Conservation (phyloP, 2,113 vertebrate genomes). For the Onychostoma macrolepis region DNA sequence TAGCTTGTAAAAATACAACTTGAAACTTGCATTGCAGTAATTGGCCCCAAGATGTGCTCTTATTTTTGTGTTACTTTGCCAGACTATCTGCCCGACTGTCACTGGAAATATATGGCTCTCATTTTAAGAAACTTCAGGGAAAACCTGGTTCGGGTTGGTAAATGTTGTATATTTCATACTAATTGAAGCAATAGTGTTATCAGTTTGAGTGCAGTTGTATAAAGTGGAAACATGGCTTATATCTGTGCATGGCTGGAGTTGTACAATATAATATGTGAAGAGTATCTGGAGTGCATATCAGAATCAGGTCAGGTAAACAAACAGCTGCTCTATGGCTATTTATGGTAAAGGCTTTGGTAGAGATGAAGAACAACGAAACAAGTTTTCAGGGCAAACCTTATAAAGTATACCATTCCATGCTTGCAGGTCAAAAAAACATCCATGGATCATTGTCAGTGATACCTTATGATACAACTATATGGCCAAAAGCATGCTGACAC, state of each 20-base stretch:
- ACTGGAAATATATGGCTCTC: slow-evolving; percentile 53
- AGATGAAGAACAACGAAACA: slow-evolving; percentile 28
- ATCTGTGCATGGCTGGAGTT: neutral
- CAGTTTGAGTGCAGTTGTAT: neutral
- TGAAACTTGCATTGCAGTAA: slow-evolving; percentile 45
- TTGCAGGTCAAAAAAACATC: slow-evolving; percentile 26
- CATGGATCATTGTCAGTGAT: slow-evolving; percentile 34
- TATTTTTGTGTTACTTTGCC: slow-evolving; percentile 42
- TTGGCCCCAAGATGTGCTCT: slow-evolving; percentile 36
- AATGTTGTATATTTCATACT: slow-evolving; percentile 27
- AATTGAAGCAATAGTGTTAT: slow-evolving; percentile 23
- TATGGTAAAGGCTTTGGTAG: slow-evolving; percentile 8
- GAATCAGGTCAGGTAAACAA: slow-evolving; percentile 48
- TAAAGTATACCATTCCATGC: slow-evolving; percentile 2
- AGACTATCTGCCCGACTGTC: slow-evolving; percentile 40
- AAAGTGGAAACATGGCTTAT: neutral
- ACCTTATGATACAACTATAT: neutral
- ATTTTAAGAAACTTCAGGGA: slow-evolving; percentile 50
- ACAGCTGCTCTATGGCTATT: slow-evolving; percentile 17
- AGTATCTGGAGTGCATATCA: neutral
- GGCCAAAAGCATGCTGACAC: neutral
- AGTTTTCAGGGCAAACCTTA: slow-evolving; percentile 41
- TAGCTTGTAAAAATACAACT: slow-evolving; percentile 8
- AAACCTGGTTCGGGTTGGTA: slow-evolving; percentile 46
- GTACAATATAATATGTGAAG: neutral